These are phyloP conservation scores for Aegithalos caudatus DNA, from an alignment of 2,113 vertebrate species.

Conservation along the genomic window DNA sequence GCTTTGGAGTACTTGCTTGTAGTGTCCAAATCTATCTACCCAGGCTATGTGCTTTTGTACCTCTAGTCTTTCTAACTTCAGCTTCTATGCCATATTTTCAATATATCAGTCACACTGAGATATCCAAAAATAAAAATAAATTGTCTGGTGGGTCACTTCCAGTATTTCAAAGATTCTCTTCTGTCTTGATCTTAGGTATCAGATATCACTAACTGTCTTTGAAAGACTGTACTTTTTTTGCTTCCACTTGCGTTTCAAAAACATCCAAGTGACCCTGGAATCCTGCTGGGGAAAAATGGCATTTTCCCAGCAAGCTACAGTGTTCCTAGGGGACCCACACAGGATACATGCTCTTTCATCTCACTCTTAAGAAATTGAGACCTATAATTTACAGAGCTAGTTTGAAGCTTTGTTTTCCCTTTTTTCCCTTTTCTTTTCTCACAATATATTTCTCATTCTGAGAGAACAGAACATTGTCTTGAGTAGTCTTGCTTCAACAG, in stretches of 20 bases:
- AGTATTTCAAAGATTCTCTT: slow-evolving; percentile 9
- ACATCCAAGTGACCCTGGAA: background rate
- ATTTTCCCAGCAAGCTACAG: slow-evolving; percentile 11
- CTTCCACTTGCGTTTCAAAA: background rate
- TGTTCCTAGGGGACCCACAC: background rate
- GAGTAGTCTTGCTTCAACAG: background rate
- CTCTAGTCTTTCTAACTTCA: background rate
- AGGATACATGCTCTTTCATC: background rate
- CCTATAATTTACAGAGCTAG: slow-evolving; percentile 6
- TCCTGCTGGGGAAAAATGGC: slow-evolving; percentile 5
- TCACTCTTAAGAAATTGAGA: background rate
- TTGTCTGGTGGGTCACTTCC: background rate
- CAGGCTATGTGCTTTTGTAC: background rate
- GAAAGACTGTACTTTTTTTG: background rate
- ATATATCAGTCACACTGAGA: background rate
- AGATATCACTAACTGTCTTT: slow-evolving; percentile 18
- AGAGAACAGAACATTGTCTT: background rate
- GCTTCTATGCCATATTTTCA: background rate
- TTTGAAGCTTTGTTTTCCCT: background rate
- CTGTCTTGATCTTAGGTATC: background rate
- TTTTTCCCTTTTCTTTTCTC: background rate
- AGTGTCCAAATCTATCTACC: background rate
- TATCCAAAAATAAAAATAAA: background rate
- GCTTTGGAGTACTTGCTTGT: background rate
- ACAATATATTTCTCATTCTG: background rate